Evolutionary conservation across 2,113 vertebrate species (phyloP), one percentile per base, ranked within the genome.

Genomic region (Callithrix jacchus): DNA sequence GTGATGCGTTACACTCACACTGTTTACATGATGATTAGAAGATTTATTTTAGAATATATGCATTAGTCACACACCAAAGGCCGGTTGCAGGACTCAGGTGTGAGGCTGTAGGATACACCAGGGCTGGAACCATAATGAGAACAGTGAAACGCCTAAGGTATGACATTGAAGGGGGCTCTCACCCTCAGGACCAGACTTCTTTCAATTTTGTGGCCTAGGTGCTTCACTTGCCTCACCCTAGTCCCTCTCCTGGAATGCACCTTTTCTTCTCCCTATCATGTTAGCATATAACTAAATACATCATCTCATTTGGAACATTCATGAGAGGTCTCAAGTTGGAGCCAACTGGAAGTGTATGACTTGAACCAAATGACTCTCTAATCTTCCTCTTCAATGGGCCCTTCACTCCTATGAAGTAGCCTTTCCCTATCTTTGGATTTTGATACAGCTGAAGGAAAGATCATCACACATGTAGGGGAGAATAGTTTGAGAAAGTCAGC

Each of bases 31-130:
- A 27, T 66, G 79, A 82, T 77, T 4, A 58, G 49, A 87, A 13
- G 77, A 40, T 71, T 87, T 96, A 32, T 87, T 91, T 95, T 20
- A 56, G 90, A 73, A 52, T 49, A 10, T 20, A 18, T 70, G 61
- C 21, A 21, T 49, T 81, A 45, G 37, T n/a, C 17, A 45, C 30
- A 80, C 9, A 47, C 16, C 81, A 40, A 6, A 92, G 35, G 45
- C 68, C 6, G 2, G 23, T 70, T 30, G 8, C 0, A 76, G 10
- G 70, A 73, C 40, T 45, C 40, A 32, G 76, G 32, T 45, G 35
- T 70, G 32, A 70, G 58, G 58, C 23, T 40, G 32, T 32, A 27
- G 58, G 58, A 58, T 0, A 1, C 17, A 35, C 5, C n/a, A 6
- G 79, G 37, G 8, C 14, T 5, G 64, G 58, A 23, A 23, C 71